Conservation (phyloP, 2,797 vertebrate genomes). For the Falco cherrug region DNA sequence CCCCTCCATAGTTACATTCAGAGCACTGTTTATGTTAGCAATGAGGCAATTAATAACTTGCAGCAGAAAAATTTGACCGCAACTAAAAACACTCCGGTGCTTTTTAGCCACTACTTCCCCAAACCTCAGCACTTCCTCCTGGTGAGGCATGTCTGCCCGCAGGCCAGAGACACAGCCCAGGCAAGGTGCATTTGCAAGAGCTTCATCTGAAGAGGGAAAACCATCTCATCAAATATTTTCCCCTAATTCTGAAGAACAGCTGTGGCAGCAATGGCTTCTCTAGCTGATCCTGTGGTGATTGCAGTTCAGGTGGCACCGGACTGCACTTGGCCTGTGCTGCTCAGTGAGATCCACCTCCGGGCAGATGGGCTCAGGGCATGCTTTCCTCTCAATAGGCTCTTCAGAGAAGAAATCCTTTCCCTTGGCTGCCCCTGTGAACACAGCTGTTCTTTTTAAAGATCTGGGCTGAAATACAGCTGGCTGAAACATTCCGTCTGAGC, state of each 20-base stretch:
- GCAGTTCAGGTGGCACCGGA: not conserved
- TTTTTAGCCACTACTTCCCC: constrained; percentile 11
- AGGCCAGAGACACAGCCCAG: not conserved
- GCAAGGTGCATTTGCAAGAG: not conserved
- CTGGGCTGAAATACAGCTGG: not conserved
- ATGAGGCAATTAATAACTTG: constrained; percentile 34
- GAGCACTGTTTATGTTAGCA: not conserved
- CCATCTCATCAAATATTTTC: not conserved
- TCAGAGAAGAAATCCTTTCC: not conserved
- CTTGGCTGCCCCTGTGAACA: not conserved
- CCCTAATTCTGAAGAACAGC: not conserved
- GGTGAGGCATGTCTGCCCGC: not conserved
- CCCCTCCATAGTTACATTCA: not conserved
- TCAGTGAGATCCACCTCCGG: not conserved
- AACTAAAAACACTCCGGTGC: not conserved
- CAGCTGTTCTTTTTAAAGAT: not conserved
- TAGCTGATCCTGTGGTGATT: accelerated
- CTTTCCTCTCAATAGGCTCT: not conserved
- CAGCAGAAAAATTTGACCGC: not conserved
- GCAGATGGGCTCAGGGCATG: not conserved
- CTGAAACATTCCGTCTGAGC: not conserved
- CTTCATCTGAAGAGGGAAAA: not conserved
- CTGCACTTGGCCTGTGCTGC: not conserved
- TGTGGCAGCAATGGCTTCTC: not conserved
- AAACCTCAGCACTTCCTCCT: constrained; percentile 41